Percentiles rank a stretch among this genome's conserved stretches.
These are phyloP conservation scores for Capra hircus DNA, from an alignment of 2,113 vertebrate genomes.

Conservation along the genomic window DNA sequence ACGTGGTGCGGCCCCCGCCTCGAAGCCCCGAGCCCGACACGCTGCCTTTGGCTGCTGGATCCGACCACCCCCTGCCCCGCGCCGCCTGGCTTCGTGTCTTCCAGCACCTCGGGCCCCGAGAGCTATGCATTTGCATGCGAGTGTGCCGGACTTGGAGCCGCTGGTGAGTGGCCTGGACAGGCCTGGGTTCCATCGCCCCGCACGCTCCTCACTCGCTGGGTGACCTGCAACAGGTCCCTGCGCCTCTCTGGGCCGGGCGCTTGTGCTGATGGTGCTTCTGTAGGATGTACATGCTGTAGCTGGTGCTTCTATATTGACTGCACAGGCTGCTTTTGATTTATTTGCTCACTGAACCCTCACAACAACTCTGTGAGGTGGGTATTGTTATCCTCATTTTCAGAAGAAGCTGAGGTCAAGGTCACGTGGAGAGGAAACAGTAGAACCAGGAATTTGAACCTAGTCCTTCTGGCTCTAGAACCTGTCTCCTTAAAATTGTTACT, in stretches of 20 bases:
- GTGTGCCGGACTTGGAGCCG: slow-evolving; percentile 95
- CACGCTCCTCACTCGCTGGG: neutral
- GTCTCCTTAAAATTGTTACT: neutral
- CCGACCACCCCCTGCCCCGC: slow-evolving; percentile 88
- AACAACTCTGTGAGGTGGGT: neutral
- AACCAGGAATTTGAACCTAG: neutral
- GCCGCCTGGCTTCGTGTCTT: slow-evolving; percentile 91
- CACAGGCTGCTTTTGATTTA: neutral
- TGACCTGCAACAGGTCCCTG: neutral
- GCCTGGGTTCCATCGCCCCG: neutral
- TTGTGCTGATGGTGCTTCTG: neutral
- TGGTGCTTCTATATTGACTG: neutral
- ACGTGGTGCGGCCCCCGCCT: slow-evolving; percentile 90
- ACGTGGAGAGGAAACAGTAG: neutral
- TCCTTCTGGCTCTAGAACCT: neutral
- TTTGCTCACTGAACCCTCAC: neutral
- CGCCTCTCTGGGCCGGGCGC: neutral
- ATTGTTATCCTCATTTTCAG: neutral
- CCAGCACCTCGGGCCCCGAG: slow-evolving; percentile 87
- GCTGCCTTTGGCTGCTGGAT: slow-evolving; percentile 88
- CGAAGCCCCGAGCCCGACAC: slow-evolving; percentile 92
- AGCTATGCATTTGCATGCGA: slow-evolving; percentile 93
- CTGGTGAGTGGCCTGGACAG: slow-evolving; percentile 82
- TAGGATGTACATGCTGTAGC: accelerated
- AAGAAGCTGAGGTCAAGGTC: neutral